phyloP scores from a whole-genome alignment of 2,113 vertebrate genomes.

The Colaptes auratus region DNA sequence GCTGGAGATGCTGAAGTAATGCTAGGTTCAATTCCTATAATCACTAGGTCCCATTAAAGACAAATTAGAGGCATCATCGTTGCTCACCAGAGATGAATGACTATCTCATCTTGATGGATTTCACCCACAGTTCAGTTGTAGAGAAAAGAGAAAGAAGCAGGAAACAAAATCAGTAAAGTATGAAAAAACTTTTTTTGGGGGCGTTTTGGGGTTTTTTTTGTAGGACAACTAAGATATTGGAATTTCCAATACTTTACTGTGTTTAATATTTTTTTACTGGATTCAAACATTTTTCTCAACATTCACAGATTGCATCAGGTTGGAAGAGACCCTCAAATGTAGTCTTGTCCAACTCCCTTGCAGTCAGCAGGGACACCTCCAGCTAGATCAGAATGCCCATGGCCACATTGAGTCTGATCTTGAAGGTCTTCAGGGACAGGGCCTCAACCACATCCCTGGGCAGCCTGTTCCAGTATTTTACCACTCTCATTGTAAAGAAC shows the following conservation, averaged over 20 bases:
- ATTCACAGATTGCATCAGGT: too few relatives aligned
- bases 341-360: too few relatives aligned
- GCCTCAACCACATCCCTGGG: too few relatives aligned
- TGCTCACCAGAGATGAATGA: background rate
- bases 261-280: background rate
- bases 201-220: accelerated
- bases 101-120: background rate
- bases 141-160: background rate
- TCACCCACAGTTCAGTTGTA: background rate
- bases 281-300: background rate
- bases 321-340: too few relatives aligned
- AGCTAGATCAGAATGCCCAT: too few relatives aligned
- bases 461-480: too few relatives aligned
- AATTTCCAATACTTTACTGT: background rate
- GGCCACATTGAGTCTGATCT: too few relatives aligned
- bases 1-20: background rate
- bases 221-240: background rate
- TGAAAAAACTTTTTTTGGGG: background rate
- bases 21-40: background rate
- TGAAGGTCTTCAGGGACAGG: too few relatives aligned
- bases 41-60: background rate
- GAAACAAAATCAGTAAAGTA: background rate
- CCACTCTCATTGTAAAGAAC: too few relatives aligned
- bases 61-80: background rate
- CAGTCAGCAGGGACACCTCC: too few relatives aligned